Percentiles rank a stretch among this genome's conserved stretches.
phyloP scores from a whole-genome alignment of 2,797 vertebrate genomes.

The Pyrrhura leucotis region DNA sequence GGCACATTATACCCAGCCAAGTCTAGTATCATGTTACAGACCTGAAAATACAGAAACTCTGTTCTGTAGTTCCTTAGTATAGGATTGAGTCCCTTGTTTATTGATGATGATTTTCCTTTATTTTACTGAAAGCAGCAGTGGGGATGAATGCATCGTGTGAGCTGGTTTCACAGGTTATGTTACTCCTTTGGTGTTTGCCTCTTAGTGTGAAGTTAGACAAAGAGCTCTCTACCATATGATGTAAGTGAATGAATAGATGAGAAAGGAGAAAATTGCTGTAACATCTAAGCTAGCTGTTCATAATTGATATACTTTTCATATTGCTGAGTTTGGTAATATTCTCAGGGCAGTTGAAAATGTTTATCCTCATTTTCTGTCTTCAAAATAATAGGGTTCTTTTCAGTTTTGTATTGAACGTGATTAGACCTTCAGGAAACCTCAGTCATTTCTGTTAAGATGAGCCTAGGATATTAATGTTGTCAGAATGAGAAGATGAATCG shows the following conservation, averaged over 20 bases:
- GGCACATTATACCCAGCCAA: not conserved
- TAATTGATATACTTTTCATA: not conserved
- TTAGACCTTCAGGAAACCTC: not conserved
- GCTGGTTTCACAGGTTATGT: not conserved
- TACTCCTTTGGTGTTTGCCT: not conserved
- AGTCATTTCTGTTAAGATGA: not conserved
- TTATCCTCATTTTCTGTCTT: not conserved
- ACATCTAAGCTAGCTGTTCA: not conserved
- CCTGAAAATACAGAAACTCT: constrained; percentile 1
- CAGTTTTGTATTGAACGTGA: not conserved
- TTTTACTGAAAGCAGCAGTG: not conserved
- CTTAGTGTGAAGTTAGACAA: not conserved
- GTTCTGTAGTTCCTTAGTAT: not conserved
- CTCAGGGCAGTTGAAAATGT: not conserved
- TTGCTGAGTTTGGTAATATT: not conserved
- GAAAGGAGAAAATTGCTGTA: not conserved
- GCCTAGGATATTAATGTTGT: not conserved
- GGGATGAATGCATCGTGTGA: not conserved
- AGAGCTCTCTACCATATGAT: not conserved
- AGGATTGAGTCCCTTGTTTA: not conserved
- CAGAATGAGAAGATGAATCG: not conserved
- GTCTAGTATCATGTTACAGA: constrained; percentile 18
- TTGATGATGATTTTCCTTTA: not conserved
- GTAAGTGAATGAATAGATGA: not conserved
- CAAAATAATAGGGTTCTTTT: not conserved